Evolutionary conservation across 2,888 invertebrate genomes (phyloP), one percentile per base, ranked within the genome.

Genomic region (Sinohyriopsis cumingii): DNA sequence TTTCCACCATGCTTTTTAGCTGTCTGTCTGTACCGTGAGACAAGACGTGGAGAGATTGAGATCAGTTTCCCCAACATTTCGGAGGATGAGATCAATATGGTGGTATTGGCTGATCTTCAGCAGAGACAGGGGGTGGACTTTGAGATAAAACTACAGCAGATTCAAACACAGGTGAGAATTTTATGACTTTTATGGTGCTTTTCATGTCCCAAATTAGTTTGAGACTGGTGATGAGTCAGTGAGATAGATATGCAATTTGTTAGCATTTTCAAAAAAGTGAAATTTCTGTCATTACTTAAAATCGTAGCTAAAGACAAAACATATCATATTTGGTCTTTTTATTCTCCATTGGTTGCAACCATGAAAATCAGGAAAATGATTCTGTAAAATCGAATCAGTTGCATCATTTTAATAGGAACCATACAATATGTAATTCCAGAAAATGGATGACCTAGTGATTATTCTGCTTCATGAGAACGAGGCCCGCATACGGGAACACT

Each of bases 101-200:
- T 81, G 19, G 66, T 88, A 20, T 67, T 88, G 55, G 84, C 86
- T 25, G 86, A 88, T 67, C 76, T 87, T 6, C 84, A 87, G 65
- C 84, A 85, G 65, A 77, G 72, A 64, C 87, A 88, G 76, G 85
- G 84, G 63, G 63, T 80, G 18, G 86, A 87, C 64, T 80, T 81
- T 66, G 78, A 79, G 54, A 68, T 59, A 4, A 69, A 69, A 20
- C 59, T 84, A 24, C 71, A 80, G 55, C 78, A 80, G 15, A 74
- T 84, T 55, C 73, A 69, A n/a, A 71, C 69, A 33, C 80, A 81
- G 81, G 82, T 82, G 15, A 45, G 45, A 45, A 45, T 45, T 12
- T 45, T 45, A 15, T 45, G 45, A 28, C 20, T 56, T 54, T 45
- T 9, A 61, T 25, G 61, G 22, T 25, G 28, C 12, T 28, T 4